Conservation (phyloP, 1,140 invertebrate genomes). For the Neuroterus valhalla region DNA sequence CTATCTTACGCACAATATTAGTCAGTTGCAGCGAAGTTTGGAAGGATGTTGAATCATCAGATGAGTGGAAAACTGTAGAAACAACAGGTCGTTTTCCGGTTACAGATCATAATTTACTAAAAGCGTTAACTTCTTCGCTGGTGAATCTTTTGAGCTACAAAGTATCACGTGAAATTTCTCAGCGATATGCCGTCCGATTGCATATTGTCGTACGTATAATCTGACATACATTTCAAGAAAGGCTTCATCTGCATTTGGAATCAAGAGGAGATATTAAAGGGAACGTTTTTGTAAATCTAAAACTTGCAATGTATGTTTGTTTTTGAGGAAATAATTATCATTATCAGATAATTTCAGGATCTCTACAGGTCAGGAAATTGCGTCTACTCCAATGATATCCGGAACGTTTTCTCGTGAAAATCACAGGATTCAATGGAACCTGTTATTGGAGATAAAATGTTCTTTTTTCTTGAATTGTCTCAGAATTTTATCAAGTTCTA, state of each 20-base stretch:
- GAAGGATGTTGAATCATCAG: slow-evolving; percentile 2
- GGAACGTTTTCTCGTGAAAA: too few species aligned
- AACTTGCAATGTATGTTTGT: too few species aligned
- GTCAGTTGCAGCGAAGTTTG: slow-evolving; percentile 36
- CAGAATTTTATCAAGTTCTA: too few species aligned
- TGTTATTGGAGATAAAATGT: too few species aligned
- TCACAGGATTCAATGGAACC: too few species aligned
- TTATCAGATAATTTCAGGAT: too few species aligned
- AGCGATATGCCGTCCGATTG: slow-evolving; percentile 56
- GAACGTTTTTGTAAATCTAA: slow-evolving; percentile 11
- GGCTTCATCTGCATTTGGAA: slow-evolving; percentile 6
- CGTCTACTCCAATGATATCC: too few species aligned
- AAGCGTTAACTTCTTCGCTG: slow-evolving; percentile 45
- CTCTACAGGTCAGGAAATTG: too few species aligned
- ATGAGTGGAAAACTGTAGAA: slow-evolving; percentile 30
- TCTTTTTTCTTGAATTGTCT: too few species aligned
- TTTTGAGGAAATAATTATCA: too few species aligned
- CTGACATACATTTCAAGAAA: too few species aligned
- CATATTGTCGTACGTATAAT: slow-evolving; percentile 53
- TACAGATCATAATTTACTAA: slow-evolving; percentile 35
- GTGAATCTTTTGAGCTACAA: slow-evolving; percentile 54
- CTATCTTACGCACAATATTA: slow-evolving; percentile 47
- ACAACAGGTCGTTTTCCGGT: slow-evolving; percentile 41
- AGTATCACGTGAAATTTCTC: slow-evolving; percentile 54
- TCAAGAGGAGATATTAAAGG: slow-evolving; percentile 1